A percentile compares a stretch with the other conserved stretches of the same genome.
These are phyloP conservation scores for Elachura formosa DNA, from an alignment of 2,113 vertebrate genomes.

Conservation along the genomic window DNA sequence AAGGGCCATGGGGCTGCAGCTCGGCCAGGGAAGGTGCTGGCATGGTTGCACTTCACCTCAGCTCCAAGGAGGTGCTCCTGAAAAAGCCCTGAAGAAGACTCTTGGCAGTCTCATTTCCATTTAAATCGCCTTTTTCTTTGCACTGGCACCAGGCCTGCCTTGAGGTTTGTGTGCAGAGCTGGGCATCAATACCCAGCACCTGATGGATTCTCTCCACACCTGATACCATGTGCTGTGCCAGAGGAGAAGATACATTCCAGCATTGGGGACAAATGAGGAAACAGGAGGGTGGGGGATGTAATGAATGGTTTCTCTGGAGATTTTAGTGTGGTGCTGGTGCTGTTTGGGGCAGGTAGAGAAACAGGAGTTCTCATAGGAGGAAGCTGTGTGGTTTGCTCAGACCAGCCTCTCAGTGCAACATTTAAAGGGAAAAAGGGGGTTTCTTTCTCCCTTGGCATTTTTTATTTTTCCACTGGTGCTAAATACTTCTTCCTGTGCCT, in stretches of 20 bases:
- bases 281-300: not conserved
- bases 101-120: not conserved
- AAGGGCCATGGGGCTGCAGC: not conserved
- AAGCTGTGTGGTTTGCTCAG: not conserved
- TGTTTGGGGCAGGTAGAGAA: not conserved
- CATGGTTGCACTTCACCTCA: not conserved
- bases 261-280: not conserved
- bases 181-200: not conserved
- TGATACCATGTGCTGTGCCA: fast-evolving
- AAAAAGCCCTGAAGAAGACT: not conserved
- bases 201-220: not conserved
- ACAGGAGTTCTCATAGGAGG: not conserved
- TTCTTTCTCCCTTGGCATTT: not conserved
- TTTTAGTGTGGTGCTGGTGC: not conserved
- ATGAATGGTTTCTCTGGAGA: not conserved
- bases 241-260: not conserved
- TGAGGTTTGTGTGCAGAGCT: not conserved
- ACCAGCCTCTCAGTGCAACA: not conserved
- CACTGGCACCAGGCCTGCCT: not conserved
- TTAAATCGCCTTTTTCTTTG: not conserved
- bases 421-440: no score
- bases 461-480: not conserved
- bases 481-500: not conserved
- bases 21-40: not conserved
- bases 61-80: not conserved